Evolutionary conservation across 2,797 vertebrate species (phyloP).

Genomic region (Atherinosoma microstoma): DNA sequence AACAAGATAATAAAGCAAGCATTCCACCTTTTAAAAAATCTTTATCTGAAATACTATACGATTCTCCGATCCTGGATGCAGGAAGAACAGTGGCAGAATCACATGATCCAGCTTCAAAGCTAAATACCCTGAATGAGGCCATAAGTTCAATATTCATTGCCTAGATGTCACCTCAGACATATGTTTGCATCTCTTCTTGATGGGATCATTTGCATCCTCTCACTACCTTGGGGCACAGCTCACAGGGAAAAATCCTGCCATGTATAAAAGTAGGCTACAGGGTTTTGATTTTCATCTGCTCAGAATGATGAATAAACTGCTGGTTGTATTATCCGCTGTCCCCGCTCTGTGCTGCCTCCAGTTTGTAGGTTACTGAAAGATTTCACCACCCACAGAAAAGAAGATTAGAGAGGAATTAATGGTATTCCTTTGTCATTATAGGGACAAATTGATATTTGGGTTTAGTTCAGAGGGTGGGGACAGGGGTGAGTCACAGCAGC

Average conservation of each 20-base stretch:
- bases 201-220: conserved; percentile 44
- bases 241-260: conserved; percentile 46
- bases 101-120: conserved; percentile 11
- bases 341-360: conserved; percentile 66
- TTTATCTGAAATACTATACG: neutral
- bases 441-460: conserved; percentile 88
- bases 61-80: neutral
- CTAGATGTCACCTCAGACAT: conserved; percentile 46
- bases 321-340: conserved; percentile 64
- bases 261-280: conserved; percentile 71
- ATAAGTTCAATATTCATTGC: conserved; percentile 44
- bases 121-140: conserved; percentile 19
- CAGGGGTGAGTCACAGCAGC: conserved; percentile 55
- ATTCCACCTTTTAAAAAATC: neutral
- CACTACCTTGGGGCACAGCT: conserved; percentile 27
- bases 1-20: neutral
- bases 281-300: conserved; percentile 72
- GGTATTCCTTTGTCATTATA: conserved; percentile 87
- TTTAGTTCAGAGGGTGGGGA: conserved; percentile 79
- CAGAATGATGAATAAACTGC: conserved; percentile 73
- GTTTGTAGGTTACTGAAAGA: conserved; percentile 88
- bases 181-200: conserved; percentile 42
- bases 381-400: conserved; percentile 85
- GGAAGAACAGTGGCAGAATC: neutral
- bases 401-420: conserved; percentile 89